These are phyloP conservation scores for Apis dorsata DNA, from an alignment of 1,140 invertebrate species.

Conservation along the genomic window DNA sequence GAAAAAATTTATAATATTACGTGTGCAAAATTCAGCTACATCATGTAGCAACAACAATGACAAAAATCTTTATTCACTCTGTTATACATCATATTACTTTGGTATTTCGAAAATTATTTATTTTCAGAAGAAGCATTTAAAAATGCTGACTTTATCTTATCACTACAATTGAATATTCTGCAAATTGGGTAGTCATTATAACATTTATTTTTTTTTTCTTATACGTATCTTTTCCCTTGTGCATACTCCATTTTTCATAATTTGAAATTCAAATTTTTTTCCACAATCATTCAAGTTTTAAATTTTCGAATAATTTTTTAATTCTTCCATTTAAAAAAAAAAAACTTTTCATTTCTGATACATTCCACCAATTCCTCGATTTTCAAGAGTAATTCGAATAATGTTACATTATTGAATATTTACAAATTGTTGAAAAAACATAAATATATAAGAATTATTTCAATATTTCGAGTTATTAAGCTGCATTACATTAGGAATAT, in stretches of 20 bases:
- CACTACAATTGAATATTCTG: too few relatives aligned
- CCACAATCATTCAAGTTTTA: too few relatives aligned
- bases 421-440: too few relatives aligned
- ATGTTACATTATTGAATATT: not conserved
- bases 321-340: too few relatives aligned
- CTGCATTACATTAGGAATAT: constrained; percentile 63
- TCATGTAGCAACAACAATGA: not conserved
- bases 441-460: not conserved
- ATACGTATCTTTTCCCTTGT: not conserved
- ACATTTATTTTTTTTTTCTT: not conserved
- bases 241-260: not conserved
- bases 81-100: not conserved
- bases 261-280: not conserved
- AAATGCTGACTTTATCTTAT: constrained; percentile 1
- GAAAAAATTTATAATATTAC: too few relatives aligned
- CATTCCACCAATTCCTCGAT: not conserved
- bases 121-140: not conserved
- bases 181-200: not conserved
- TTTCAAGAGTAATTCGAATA: not conserved
- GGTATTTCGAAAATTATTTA: not conserved
- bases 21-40: not conserved
- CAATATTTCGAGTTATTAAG: constrained; percentile 46
- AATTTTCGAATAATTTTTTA: too few relatives aligned
- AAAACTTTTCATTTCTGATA: not conserved
- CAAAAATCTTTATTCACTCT: not conserved